Conservation (phyloP, 2,113 vertebrate genomes). For the Heloderma charlesbogerti region DNA sequence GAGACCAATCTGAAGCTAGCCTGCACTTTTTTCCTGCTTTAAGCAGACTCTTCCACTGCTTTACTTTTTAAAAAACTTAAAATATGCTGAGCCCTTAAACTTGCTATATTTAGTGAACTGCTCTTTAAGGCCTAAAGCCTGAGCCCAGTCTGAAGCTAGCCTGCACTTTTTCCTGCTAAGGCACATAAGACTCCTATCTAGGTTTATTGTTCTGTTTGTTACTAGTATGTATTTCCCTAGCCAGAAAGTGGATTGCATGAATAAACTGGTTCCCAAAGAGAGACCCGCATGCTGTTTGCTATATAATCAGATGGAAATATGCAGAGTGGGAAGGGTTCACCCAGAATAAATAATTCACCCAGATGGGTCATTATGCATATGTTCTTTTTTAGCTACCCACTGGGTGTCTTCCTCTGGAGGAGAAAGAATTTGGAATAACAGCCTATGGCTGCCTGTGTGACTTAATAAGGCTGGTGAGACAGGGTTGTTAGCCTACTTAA, state of each 20-base stretch:
- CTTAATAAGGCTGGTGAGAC: neutral
- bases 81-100: no score
- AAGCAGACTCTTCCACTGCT: no score
- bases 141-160: no score
- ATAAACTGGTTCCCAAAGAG: neutral
- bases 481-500: neutral
- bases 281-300: neutral
- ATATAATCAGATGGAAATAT: neutral
- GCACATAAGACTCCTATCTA: neutral
- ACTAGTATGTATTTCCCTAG: neutral
- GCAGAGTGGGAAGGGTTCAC: neutral
- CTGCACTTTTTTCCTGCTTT: no score
- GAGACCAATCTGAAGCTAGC: no score
- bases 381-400: neutral
- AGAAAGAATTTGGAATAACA: neutral
- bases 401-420: neutral
- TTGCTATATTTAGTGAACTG: no score
- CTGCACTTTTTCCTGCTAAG: no score
- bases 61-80: no score
- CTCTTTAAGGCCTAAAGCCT: no score
- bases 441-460: neutral
- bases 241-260: neutral
- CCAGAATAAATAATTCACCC: conserved; percentile 14
- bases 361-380: conserved; percentile 1
- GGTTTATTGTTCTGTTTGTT: neutral